Evolutionary conservation across 2,888 invertebrate genomes (phyloP), one percentile per base, ranked within the genome.

Genomic region (Melanostoma scalare): DNA sequence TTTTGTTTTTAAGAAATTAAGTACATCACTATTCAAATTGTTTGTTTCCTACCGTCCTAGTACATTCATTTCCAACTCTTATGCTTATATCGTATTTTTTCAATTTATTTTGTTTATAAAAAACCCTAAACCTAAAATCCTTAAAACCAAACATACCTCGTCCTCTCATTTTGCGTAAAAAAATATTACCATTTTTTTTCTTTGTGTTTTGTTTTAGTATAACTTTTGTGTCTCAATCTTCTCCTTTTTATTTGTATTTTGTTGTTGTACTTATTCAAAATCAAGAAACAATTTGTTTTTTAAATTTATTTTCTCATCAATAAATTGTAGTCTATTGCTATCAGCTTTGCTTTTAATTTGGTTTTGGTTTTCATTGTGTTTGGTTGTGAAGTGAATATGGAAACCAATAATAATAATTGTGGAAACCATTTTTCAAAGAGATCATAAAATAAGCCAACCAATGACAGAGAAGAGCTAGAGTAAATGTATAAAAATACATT

Each of bases 51-150:
- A 82, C 58, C 63, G 73, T 58, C 55, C 31, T 60, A 67, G 50
- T 71, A 63, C 52, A 69, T 69, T 71, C 69, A 44, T 75, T 77
- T 72, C 48, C 67, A 60, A 72, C 72, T 42, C 77, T 63, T 77
- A 82, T 82, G 61, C 67, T 77, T 82, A 82, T 68, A 72, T 77
- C 81, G 76, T 81, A 81, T 81, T 81, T 60, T 20, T 36, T 48
- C 46, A 67, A 53, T 78, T 58, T 84, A 73, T 84, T 74, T 78
- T 68, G 35, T 52, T 67, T 73, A 78, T 78, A 84, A 84, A 80
- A 84, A 82, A 78, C 69, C 78, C 78, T 78, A 69, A 73, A 65
- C 72, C 77, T 77, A 68, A 63, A 78, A 68, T 74, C 73, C 71
- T 79, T 82, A 84, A 58, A 52, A 74, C 82, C 82, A 82, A 82